These are phyloP conservation scores for Lasioglossum vierecki DNA, from an alignment of 2,888 invertebrate species.

Conservation along the genomic window DNA sequence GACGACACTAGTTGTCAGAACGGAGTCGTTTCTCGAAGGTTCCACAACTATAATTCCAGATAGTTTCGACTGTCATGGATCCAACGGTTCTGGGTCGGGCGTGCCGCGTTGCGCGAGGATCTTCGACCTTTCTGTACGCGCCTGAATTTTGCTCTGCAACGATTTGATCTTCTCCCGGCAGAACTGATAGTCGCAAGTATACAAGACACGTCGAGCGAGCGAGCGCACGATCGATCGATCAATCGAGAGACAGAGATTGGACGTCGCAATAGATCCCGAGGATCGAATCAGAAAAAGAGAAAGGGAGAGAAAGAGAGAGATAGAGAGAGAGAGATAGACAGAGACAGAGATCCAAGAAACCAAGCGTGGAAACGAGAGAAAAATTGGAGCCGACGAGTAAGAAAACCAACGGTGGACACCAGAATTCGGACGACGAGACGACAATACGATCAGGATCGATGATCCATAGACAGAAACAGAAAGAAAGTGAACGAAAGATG, in stretches of 20 bases:
- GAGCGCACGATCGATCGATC: constrained; percentile 23
- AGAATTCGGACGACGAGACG: constrained; percentile 40
- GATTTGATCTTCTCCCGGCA: constrained; percentile 94
- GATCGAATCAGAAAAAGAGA: constrained; percentile 19
- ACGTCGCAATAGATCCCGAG: constrained; percentile 20
- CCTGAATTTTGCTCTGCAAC: constrained; percentile 94
- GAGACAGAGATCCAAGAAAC: constrained; percentile 58
- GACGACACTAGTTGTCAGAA: constrained; percentile 33
- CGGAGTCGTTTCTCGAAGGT: constrained; percentile 22
- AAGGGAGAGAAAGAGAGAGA: constrained; percentile 29
- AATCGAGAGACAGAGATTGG: constrained; percentile 9
- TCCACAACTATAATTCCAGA: background rate
- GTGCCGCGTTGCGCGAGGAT: constrained; percentile 94
- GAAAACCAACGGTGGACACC: constrained; percentile 20
- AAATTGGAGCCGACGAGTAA: constrained; percentile 17
- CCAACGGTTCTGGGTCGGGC: constrained; percentile 92
- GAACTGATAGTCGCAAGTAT: constrained; percentile 85
- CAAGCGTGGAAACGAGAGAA: background rate
- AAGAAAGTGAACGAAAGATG: constrained; percentile 32
- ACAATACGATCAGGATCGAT: constrained; percentile 25
- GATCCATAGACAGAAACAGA: constrained; percentile 33
- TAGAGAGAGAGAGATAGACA: constrained; percentile 43
- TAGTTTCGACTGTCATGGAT: constrained; percentile 85
- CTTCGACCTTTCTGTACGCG: constrained; percentile 95
- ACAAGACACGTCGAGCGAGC: constrained; percentile 68